Percentiles rank a stretch among this genome's conserved stretches.
Evolutionary conservation across 2,113 vertebrate genomes (phyloP).

Genomic region (Desmodus rotundus): DNA sequence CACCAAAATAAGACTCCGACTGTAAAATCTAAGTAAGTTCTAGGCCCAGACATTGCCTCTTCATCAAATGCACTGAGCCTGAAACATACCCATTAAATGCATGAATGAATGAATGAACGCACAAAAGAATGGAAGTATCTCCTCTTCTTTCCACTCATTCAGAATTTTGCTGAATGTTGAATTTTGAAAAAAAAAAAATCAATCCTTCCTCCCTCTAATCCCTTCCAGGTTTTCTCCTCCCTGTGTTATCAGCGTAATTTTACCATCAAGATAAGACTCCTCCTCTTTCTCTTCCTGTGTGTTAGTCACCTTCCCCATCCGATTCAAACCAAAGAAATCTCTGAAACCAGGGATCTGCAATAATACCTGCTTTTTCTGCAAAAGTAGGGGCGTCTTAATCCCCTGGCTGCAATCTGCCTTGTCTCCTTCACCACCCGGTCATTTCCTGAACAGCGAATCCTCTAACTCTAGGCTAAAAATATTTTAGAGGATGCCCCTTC

Average conservation of each 20-base stretch:
- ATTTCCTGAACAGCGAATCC: conserved; percentile 59
- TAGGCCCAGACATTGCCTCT: not conserved
- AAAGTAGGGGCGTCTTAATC: not conserved
- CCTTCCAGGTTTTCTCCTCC: not conserved
- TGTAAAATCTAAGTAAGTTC: not conserved
- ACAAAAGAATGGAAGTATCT: not conserved
- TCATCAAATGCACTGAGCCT: not conserved
- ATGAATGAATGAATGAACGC: not conserved
- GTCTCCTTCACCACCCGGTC: not conserved
- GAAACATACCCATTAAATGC: not conserved
- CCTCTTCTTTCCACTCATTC: conserved; percentile 19
- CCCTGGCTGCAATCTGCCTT: not conserved
- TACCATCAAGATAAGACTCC: conserved; percentile 40
- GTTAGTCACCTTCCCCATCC: conserved; percentile 22
- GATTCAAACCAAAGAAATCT: conserved; percentile 24
- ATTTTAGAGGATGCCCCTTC: not conserved
- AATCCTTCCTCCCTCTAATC: not conserved
- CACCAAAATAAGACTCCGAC: not conserved
- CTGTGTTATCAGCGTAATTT: conserved; percentile 35
- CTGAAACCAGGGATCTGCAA: conserved; percentile 29
- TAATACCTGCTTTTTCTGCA: conserved; percentile 18
- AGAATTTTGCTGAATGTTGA: not conserved
- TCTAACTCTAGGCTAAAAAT: conserved; percentile 43
- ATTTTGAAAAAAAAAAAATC: not conserved
- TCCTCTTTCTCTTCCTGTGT: conserved; percentile 40